Percentiles rank a stretch among this genome's conserved stretches.
Evolutionary conservation across 2,797 vertebrate genomes (phyloP).

Genomic region (Syndactyla subalaris): DNA sequence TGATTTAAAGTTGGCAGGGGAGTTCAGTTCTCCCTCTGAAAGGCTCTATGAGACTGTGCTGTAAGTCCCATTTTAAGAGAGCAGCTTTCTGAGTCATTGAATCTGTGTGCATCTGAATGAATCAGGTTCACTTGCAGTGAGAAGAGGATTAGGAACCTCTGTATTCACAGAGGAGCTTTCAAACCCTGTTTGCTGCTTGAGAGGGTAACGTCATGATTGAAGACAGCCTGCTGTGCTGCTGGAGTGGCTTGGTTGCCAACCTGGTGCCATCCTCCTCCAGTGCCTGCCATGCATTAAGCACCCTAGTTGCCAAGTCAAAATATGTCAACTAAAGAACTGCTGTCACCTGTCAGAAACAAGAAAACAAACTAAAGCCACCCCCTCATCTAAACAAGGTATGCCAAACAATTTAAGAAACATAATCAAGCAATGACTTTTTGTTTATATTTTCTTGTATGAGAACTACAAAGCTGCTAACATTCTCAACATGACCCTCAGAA

Average conservation of each 20-base stretch:
- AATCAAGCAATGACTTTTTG: background rate
- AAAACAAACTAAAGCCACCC: background rate
- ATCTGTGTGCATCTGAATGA: constrained; percentile 70
- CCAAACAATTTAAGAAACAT: background rate
- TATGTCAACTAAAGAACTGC: background rate
- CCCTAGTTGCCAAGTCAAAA: background rate
- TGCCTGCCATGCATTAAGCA: background rate
- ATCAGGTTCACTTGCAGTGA: constrained; percentile 55
- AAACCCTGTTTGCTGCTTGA: background rate
- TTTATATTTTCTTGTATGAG: background rate
- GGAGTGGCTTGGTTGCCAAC: background rate
- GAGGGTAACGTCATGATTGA: background rate
- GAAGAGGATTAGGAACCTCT: constrained; percentile 53
- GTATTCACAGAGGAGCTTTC: constrained; percentile 28
- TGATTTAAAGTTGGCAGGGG: background rate
- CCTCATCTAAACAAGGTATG: background rate
- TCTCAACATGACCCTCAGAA: background rate
- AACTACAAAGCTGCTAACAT: background rate
- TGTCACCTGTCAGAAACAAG: background rate
- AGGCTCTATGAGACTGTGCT: background rate
- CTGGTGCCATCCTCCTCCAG: background rate
- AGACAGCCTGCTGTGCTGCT: background rate
- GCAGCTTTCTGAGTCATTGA: constrained; percentile 55
- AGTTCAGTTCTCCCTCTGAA: constrained; percentile 36
- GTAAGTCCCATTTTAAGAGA: constrained; percentile 2